phyloP scores from a whole-genome alignment of 2,797 vertebrate species.

The Sebastes diploproa region DNA sequence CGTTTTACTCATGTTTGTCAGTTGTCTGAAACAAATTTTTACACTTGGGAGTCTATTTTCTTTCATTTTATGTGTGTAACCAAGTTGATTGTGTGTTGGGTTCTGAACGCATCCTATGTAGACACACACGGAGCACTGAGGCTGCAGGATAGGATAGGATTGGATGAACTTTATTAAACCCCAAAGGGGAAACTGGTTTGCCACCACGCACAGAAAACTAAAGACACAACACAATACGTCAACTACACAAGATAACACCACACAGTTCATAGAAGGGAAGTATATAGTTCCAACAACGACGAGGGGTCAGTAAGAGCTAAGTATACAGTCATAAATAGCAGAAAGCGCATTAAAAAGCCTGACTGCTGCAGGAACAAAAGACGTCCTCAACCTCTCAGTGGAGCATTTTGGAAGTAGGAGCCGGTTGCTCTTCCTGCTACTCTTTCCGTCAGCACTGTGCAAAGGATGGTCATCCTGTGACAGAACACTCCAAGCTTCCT shows the following conservation, averaged over 20 bases:
- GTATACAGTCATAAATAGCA: too few species aligned
- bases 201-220: neutral
- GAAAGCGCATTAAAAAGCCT: too few species aligned
- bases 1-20: neutral
- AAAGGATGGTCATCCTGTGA: neutral
- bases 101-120: neutral
- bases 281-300: neutral
- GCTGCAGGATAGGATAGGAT: neutral
- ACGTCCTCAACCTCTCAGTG: neutral
- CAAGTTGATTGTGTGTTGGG: neutral
- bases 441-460: neutral
- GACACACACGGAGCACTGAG: neutral
- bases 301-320: too few species aligned
- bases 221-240: neutral
- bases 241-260: neutral
- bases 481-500: neutral
- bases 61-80: neutral
- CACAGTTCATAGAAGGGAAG: neutral
- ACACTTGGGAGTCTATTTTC: neutral
- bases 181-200: neutral
- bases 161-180: accelerated
- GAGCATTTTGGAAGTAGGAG: neutral
- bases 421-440: too few species aligned
- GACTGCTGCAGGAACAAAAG: neutral
- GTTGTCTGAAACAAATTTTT: neutral